Percentiles rank a stretch among this genome's conserved stretches.
Evolutionary conservation across 1,140 invertebrate genomes (phyloP).

Genomic region (Hermetia illucens): DNA sequence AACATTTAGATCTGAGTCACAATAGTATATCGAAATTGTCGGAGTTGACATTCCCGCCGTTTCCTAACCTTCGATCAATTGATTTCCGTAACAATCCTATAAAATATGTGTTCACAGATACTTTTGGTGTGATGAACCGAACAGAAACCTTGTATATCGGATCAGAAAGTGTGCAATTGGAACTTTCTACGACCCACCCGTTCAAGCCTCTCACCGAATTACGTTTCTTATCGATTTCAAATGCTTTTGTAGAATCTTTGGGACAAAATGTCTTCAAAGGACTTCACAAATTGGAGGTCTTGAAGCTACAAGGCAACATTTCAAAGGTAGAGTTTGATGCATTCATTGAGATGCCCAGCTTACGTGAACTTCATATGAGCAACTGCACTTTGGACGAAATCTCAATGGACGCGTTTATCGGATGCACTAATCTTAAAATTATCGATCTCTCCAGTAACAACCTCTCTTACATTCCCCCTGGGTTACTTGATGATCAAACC

Average conservation of each 20-base stretch:
- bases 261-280: conserved; percentile 44
- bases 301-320: conserved; percentile 35
- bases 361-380: conserved; percentile 43
- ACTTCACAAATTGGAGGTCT: conserved; percentile 14
- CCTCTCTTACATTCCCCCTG: conserved; percentile 40
- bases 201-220: conserved; percentile 44
- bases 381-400: conserved; percentile 44
- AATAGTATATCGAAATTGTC: conserved; percentile 53
- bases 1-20: conserved; percentile 45
- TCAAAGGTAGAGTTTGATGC: conserved; percentile 48
- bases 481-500: conserved; percentile 44
- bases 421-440: conserved; percentile 37
- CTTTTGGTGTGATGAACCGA: conserved; percentile 55
- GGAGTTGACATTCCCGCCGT: conserved; percentile 51
- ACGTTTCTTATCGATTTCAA: conserved; percentile 36
- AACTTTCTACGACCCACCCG: conserved; percentile 38
- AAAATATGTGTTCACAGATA: conserved; percentile 46
- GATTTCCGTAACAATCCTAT: conserved; percentile 54
- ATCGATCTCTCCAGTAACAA: conserved; percentile 50
- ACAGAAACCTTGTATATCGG: conserved; percentile 46
- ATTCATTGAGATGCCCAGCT: conserved; percentile 40
- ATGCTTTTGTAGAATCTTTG: conserved; percentile 38
- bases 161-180: conserved; percentile 33
- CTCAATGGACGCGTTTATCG: conserved; percentile 54
- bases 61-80: conserved; percentile 42